Conservation (phyloP, 1,140 invertebrate species). For the Anadara kagoshimensis region DNA sequence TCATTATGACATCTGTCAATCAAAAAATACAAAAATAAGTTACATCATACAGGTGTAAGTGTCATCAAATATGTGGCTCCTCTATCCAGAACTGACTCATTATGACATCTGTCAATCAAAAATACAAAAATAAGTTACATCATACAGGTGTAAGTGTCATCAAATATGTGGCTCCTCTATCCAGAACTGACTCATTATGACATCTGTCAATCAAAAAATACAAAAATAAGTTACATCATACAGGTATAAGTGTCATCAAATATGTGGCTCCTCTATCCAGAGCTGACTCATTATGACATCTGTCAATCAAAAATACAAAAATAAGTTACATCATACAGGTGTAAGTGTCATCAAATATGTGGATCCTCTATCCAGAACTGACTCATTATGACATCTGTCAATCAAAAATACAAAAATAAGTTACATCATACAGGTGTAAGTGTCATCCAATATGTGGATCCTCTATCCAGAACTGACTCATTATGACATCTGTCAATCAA, state of each 20-base stretch:
- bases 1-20: constrained; percentile 3
- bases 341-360: constrained; percentile 23
- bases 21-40: too few species aligned
- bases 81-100: neutral
- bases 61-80: constrained; percentile 23
- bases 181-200: neutral
- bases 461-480: neutral
- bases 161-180: constrained; percentile 13
- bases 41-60: constrained; percentile 13
- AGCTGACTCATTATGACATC: neutral
- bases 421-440: constrained; percentile 13
- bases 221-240: too few species aligned
- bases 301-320: neutral
- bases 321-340: neutral
- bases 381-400: constrained; percentile 4
- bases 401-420: too few species aligned
- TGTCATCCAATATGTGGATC: constrained; percentile 21
- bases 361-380: neutral
- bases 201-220: constrained; percentile 15
- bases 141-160: constrained; percentile 16
- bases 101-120: constrained; percentile 7
- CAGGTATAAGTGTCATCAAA: constrained; percentile 19
- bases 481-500: constrained; percentile 6
- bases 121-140: too few species aligned
- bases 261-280: constrained; percentile 11